phyloP scores from a whole-genome alignment of 2,113 vertebrate genomes.

The Odontophorus gujanensis region DNA sequence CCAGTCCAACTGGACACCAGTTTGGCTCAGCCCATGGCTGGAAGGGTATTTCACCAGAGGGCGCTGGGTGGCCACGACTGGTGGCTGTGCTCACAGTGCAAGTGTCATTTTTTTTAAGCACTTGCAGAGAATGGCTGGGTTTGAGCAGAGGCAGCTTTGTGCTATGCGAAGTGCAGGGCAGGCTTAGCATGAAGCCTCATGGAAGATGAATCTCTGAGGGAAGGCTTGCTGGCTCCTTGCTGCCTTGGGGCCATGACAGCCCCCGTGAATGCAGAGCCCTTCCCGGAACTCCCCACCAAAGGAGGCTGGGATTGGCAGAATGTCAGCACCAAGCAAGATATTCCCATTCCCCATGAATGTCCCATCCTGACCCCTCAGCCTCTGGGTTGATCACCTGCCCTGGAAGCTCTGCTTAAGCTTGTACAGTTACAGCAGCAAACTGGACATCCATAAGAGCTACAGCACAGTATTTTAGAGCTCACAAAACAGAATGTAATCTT shows the following conservation, averaged over 20 bases:
- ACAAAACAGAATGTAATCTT: not conserved
- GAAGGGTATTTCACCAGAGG: slow-evolving; percentile 36
- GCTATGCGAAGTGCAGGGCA: fast-evolving
- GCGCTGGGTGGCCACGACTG: slow-evolving; percentile 20
- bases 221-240: not conserved
- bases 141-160: not conserved
- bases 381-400: not conserved
- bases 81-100: not conserved
- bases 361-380: not conserved
- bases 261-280: not conserved
- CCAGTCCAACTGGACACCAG: not conserved
- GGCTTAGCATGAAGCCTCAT: not conserved
- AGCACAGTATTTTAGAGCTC: not conserved
- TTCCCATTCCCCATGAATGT: not conserved
- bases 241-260: not conserved
- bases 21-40: not conserved
- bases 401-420: not conserved
- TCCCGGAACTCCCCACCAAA: not conserved
- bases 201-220: not conserved
- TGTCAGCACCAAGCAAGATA: fast-evolving
- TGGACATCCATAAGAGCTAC: not conserved
- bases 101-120: not conserved
- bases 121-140: not conserved
- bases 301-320: not conserved
- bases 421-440: fast-evolving